Conservation (phyloP, 2,797 vertebrate species). For the Trachurus trachurus region DNA sequence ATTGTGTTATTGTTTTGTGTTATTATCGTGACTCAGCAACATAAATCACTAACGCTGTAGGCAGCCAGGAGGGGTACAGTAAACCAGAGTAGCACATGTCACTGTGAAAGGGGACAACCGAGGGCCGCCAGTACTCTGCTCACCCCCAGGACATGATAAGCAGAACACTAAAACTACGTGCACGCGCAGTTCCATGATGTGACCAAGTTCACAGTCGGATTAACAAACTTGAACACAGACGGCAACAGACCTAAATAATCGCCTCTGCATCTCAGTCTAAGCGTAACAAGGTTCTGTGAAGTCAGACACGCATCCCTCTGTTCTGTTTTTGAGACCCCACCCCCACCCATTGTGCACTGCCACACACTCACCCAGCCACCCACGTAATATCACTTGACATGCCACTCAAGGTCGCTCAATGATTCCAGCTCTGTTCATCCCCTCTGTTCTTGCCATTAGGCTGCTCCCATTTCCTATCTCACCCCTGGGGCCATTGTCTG, state of each 20-base stretch:
- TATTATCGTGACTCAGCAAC: slow-evolving; percentile 29
- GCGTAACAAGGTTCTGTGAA: slow-evolving; percentile 39
- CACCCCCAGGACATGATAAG: slow-evolving; percentile 30
- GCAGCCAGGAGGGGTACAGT: slow-evolving; percentile 18
- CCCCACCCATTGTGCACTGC: slow-evolving; percentile 14
- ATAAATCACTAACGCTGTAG: slow-evolving; percentile 53
- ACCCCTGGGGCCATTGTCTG: slow-evolving; percentile 79
- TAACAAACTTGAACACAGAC: slow-evolving; percentile 34
- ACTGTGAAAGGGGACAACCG: slow-evolving; percentile 33
- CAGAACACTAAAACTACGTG: slow-evolving; percentile 17
- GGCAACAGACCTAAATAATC: slow-evolving; percentile 19
- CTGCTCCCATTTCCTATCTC: slow-evolving; percentile 81
- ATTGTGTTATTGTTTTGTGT: too few relatives aligned
- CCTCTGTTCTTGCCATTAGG: slow-evolving; percentile 82
- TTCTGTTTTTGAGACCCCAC: slow-evolving; percentile 45
- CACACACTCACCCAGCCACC: slow-evolving; percentile 77
- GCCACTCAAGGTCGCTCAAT: slow-evolving; percentile 87
- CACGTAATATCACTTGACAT: slow-evolving; percentile 86
- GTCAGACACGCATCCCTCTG: slow-evolving; percentile 41
- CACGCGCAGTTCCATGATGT: slow-evolving; percentile 6
- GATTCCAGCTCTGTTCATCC: slow-evolving; percentile 81
- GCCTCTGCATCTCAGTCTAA: slow-evolving; percentile 21
- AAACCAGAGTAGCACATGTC: slow-evolving; percentile 37
- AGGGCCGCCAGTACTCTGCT: slow-evolving; percentile 40
- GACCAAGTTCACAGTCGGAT: slow-evolving; percentile 24